Evolutionary conservation across 2,888 invertebrate genomes (phyloP).

Genomic region (Saturnia pavonia): DNA sequence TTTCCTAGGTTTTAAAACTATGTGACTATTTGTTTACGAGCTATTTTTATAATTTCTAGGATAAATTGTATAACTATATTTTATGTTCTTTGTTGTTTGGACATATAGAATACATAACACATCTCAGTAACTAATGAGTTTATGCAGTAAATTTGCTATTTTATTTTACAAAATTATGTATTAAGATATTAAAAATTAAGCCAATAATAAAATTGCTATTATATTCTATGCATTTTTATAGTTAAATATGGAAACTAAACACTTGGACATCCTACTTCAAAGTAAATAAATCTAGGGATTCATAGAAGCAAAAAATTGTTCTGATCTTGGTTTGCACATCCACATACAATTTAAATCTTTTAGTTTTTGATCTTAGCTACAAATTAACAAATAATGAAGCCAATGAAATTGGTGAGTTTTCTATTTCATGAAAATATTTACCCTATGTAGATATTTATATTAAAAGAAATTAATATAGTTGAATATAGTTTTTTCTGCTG

Average conservation of each 20-base stretch:
- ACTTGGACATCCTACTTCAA: background rate
- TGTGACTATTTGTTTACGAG: background rate
- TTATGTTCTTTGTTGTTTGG: constrained; percentile 41
- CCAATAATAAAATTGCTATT: constrained; percentile 37
- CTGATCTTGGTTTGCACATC: background rate
- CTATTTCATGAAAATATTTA: constrained; percentile 20
- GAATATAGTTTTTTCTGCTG: constrained; percentile 61
- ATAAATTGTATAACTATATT: constrained; percentile 30
- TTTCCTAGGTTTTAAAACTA: too few relatives aligned
- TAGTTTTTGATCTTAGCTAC: constrained; percentile 5
- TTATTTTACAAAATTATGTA: constrained; percentile 21
- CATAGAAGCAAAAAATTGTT: background rate
- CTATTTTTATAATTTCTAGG: constrained; percentile 36
- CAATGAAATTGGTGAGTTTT: constrained; percentile 37
- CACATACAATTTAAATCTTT: background rate
- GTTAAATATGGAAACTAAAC: background rate
- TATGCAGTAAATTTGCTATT: background rate
- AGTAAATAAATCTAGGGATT: background rate
- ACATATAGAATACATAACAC: constrained; percentile 33
- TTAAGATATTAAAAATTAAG: constrained; percentile 30
- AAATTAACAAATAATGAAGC: constrained; percentile 30
- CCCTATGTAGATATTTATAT: constrained; percentile 27
- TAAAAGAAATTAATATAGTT: constrained; percentile 47
- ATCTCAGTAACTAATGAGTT: background rate
- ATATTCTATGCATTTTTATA: constrained; percentile 47